Base-by-base conservation (phyloP, 2,888 invertebrate species). In the Hybos culiciformis region DNA sequence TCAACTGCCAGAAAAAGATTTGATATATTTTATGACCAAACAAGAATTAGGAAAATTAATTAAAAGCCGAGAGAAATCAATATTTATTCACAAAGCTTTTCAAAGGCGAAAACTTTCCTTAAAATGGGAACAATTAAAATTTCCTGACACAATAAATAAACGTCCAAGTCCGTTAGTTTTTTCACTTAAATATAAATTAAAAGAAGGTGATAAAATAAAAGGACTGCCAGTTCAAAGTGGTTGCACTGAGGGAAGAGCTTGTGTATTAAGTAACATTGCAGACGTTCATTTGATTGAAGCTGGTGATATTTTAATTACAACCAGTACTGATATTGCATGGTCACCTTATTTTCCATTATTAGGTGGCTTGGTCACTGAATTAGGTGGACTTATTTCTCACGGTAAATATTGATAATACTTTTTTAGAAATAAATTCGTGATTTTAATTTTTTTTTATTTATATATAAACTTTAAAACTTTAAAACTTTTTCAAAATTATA, bases 271-370 rank as follows among this genome's bases (percentile, higher is more conserved):
- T 12, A 71, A 71, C 42, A 62, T 87, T 18, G 67, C 72, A 8
- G 77, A 83, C 56, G 80, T 83, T 4, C 58, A 62, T 4, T 57
- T 68, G 44, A 61, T 77, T 37, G 63, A 70, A 54, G 60, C 66
- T 49, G 83, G 83, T 1, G 87, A 88, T 56, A 72, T 88, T 48
- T 66, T 88, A 50, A 77, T 88, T 50, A 83, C 86, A 1, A 72
- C 72, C 51, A 74, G 76, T 33, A 86, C 86, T 0, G 87, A 88
- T 57, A 80, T 87, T 50, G 85, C 83, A 2, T 88, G 87, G 87
- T 79, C 81, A 3, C 85, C 86, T 0, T 86, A 85, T 65, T 88
- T 87, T 61, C 83, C 85, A 1, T 71, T 86, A 38, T 60, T 88
- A 15, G 68, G 75, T 1, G 88, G 86, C 8, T 73, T 87, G 38